Evolutionary conservation across 2,888 invertebrate species (phyloP).

Genomic region (Drosophila sordidula): DNA sequence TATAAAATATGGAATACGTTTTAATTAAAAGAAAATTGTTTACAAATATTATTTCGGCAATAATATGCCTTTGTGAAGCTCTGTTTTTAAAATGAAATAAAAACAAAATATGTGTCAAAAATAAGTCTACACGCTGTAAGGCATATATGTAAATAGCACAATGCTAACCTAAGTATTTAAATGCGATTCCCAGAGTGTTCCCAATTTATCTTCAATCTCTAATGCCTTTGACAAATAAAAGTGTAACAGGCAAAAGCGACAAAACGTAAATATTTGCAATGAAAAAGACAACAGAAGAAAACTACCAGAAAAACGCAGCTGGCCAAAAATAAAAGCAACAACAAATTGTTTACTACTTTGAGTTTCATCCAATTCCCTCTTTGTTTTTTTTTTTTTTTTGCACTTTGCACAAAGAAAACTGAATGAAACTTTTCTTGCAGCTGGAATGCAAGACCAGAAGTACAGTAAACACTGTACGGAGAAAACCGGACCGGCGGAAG

Average conservation of each 20-base stretch:
- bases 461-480: conserved; percentile 24
- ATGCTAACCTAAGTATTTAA: conserved; percentile 19
- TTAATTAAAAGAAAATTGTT: neutral
- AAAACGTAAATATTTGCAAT: conserved; percentile 53
- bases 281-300: conserved; percentile 24
- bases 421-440: conserved; percentile 52
- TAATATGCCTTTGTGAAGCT: neutral
- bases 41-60: neutral
- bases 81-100: neutral
- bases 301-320: conserved; percentile 17
- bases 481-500: conserved; percentile 17
- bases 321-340: conserved; percentile 24
- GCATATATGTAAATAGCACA: neutral
- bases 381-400: conserved; percentile 16
- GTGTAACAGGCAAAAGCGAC: conserved; percentile 13
- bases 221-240: conserved; percentile 26
- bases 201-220: conserved; percentile 4
- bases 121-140: neutral
- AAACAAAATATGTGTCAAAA: neutral
- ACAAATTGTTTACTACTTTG: conserved; percentile 40
- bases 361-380: conserved; percentile 33
- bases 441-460: conserved; percentile 28
- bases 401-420: conserved; percentile 41
- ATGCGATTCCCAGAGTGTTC: conserved; percentile 7
- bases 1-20: neutral